Conservation (phyloP, 2,888 invertebrate species). For the Hypercompe scribonia region DNA sequence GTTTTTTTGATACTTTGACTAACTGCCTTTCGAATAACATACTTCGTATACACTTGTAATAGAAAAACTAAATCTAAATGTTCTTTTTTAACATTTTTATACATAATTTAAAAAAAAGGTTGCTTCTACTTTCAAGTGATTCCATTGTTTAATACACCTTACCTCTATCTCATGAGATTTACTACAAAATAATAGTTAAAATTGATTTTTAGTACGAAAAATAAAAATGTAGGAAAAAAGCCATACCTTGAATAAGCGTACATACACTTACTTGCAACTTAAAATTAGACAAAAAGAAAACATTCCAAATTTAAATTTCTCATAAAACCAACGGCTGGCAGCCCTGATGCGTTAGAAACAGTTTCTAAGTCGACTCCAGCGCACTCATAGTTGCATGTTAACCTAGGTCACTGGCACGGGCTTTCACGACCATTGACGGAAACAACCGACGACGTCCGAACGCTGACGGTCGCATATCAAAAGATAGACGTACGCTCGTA, state of each 20-base stretch:
- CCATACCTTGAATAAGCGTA: neutral
- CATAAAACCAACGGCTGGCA: conserved; percentile 23
- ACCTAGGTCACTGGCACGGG: conserved; percentile 74
- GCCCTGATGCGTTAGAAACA: conserved; percentile 50
- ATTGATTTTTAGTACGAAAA: too few species aligned
- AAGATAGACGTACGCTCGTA: conserved; percentile 48
- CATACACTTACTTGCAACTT: neutral
- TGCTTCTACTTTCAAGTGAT: neutral
- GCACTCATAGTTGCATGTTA: conserved; percentile 59
- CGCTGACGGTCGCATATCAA: conserved; percentile 43
- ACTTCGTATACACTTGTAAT: too few species aligned
- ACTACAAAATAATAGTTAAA: neutral
- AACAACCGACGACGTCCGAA: conserved; percentile 61
- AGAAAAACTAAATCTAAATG: too few species aligned
- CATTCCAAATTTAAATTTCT: conserved; percentile 8
- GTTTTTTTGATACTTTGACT: too few species aligned
- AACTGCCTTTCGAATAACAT: too few species aligned
- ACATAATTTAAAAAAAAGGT: too few species aligned
- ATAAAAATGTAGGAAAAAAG: neutral
- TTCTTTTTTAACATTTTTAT: too few species aligned
- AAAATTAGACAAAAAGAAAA: neutral
- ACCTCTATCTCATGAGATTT: neutral
- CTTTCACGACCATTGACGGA: conserved; percentile 62
- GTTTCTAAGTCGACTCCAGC: conserved; percentile 51
- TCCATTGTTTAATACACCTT: neutral